Evolutionary conservation across 2,888 invertebrate genomes (phyloP).

Genomic region (Acleris literana): DNA sequence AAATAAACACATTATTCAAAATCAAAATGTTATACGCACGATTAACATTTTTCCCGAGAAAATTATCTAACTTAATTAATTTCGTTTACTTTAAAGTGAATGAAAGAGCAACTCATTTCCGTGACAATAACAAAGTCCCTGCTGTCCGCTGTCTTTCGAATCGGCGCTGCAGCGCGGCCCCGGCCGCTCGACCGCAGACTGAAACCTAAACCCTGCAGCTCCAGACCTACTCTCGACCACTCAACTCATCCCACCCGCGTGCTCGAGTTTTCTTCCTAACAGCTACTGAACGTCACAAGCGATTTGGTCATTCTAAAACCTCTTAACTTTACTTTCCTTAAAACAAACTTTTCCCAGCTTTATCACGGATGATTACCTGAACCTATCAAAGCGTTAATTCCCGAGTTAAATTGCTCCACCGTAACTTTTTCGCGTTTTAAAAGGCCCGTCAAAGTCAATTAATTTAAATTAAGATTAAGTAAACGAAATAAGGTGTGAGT

Average conservation of each 20-base stretch:
- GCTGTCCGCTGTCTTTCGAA: constrained; percentile 51
- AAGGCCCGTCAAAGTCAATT: constrained; percentile 24
- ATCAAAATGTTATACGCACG: too few species aligned
- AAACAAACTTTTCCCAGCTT: constrained; percentile 16
- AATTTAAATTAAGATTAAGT: constrained; percentile 16
- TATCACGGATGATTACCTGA: constrained; percentile 15
- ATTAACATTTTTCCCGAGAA: too few species aligned
- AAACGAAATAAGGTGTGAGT: constrained; percentile 7
- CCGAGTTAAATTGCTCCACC: constrained; percentile 22
- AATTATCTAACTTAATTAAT: too few species aligned
- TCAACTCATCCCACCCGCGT: constrained; percentile 37
- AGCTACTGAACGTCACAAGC: constrained; percentile 40
- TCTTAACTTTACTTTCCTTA: neutral
- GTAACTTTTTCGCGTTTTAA: constrained; percentile 28
- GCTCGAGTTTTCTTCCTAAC: constrained; percentile 38
- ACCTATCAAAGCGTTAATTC: constrained; percentile 13
- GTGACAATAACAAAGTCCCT: too few species aligned
- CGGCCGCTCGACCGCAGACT: constrained; percentile 68
- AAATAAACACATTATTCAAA: too few species aligned
- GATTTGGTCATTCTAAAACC: neutral
- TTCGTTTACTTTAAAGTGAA: too few species aligned
- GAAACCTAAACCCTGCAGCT: constrained; percentile 62
- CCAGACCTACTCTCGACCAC: constrained; percentile 49
- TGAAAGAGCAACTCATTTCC: neutral
- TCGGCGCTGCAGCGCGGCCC: constrained; percentile 50